A percentile compares a stretch with the other conserved stretches of the same genome.
Evolutionary conservation across 2,888 invertebrate species (phyloP).

Genomic region (Scaptomyza parva): DNA sequence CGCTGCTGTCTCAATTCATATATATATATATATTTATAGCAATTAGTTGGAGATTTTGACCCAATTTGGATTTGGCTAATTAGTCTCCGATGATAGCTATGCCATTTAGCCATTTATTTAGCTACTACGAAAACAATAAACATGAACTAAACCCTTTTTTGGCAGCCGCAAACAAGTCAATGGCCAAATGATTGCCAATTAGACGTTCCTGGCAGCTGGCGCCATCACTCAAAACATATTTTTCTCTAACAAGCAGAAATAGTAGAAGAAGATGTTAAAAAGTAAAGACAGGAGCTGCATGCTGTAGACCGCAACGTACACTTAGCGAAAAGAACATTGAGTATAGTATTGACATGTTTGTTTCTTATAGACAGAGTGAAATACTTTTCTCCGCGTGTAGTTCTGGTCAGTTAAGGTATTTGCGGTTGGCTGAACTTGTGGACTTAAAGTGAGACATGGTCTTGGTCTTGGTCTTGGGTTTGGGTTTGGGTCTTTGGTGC

Average conservation of each 20-base stretch:
- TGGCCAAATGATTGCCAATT: slow-evolving; percentile 19
- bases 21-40: slow-evolving; percentile 70
- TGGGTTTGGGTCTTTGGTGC: slow-evolving; percentile 10
- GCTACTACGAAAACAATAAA: slow-evolving; percentile 1
- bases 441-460: slow-evolving; percentile 8
- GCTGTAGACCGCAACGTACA: slow-evolving; percentile 15
- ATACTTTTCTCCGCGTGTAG: neutral
- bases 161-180: slow-evolving; percentile 24
- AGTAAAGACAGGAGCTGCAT: slow-evolving; percentile 11
- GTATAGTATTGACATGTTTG: neutral
- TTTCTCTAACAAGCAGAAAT: slow-evolving; percentile 5
- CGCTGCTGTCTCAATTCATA: slow-evolving; percentile 50
- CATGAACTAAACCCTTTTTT: slow-evolving; percentile 6
- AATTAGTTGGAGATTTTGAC: slow-evolving; percentile 70
- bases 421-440: slow-evolving; percentile 53
- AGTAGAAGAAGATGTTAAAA: neutral
- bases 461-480: neutral
- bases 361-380: no score
- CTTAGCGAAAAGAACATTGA: neutral
- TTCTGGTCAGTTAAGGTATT: slow-evolving; percentile 25
- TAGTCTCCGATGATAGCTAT: slow-evolving; percentile 19
- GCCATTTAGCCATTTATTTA: slow-evolving; percentile 17
- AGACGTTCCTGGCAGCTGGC: slow-evolving; percentile 27
- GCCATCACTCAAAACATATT: slow-evolving; percentile 27
- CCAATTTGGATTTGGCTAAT: slow-evolving; percentile 50